These are phyloP conservation scores for Gonioctena quinquepunctata DNA, from an alignment of 1,140 invertebrate genomes.

Conservation along the genomic window DNA sequence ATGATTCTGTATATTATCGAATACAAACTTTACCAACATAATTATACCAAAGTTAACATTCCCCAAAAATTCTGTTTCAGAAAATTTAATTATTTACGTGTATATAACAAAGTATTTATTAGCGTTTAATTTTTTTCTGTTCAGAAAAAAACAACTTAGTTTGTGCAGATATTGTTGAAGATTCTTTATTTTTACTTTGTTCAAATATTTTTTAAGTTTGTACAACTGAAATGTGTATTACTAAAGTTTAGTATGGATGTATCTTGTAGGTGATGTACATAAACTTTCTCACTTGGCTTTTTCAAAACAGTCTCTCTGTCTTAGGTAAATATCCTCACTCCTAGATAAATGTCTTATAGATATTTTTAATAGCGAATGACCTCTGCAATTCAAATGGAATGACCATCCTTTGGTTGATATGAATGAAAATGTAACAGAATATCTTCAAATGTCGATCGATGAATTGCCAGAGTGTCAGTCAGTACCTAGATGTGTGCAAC, in stretches of 20 bases:
- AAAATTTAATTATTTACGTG: slow-evolving; percentile 50
- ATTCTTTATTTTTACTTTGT: slow-evolving; percentile 41
- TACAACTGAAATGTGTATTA: slow-evolving; percentile 43
- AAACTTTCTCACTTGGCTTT: neutral
- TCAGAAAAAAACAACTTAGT: neutral
- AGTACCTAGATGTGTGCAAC: neutral
- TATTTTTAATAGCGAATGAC: slow-evolving; percentile 8
- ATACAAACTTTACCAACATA: slow-evolving; percentile 54
- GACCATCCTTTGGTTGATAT: no score
- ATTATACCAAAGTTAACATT: slow-evolving; percentile 60
- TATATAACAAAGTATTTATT: slow-evolving; percentile 53
- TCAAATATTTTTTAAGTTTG: slow-evolving; percentile 36
- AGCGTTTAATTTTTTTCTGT: slow-evolving; percentile 39
- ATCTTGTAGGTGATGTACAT: slow-evolving; percentile 22
- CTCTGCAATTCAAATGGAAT: neutral
- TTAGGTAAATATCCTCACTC: slow-evolving; percentile 5
- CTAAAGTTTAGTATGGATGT: slow-evolving; percentile 34
- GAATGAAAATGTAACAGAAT: no score
- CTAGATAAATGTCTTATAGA: slow-evolving; percentile 5
- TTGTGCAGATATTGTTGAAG: slow-evolving; percentile 38
- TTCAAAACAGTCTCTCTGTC: neutral
- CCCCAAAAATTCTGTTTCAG: slow-evolving; percentile 55
- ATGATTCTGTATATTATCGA: slow-evolving; percentile 42
- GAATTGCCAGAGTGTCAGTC: no score
- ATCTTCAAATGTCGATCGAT: no score